Base-by-base conservation (phyloP, 2,113 vertebrate species). In the Pithys albifrons region DNA sequence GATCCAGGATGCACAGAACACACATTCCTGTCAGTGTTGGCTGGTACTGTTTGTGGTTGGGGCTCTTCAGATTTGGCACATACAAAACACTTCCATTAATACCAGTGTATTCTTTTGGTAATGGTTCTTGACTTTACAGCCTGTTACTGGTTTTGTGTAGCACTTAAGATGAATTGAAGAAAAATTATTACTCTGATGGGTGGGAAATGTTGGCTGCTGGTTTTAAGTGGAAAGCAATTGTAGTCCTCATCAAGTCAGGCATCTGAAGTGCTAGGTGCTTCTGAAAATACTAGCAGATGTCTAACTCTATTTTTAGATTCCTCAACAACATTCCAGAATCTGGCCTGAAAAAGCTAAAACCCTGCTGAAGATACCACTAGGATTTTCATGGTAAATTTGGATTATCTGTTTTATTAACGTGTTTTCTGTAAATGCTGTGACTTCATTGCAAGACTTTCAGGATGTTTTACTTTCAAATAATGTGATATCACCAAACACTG, bases 261-360 rank as follows among this genome's bases (percentile, higher is more conserved):
- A 73, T 89, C 64, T 90, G 64, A 96, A 93, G 67, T 64, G 65
- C 48, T 96, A 82, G 35, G 58, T 91, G 67, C 25, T 75, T 72
- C 65, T 94, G 85, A 58, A 76, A 76, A 48, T 41, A 52, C 72
- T 37, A 83, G 55, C 88, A 91, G 78, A 83, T 93, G 85, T 64
- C 59, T 80, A 52, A 17, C 46, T 67, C 59, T 90, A 74, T 79
- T 95, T 92, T 91, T 92, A 91, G 70, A 35, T 70, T 10, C 41
- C 85, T 85, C 51, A 89, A 67, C 54, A 96, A 54, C 18, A 64
- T 51, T 73, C 85, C 13, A 59, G 67, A 89, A 79, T 83, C 54
- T 80, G 20, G 11, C 82, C 55, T 93, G 59, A 82, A 81, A 91
- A 64, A 62, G 10, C 41, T 58, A 29, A 83, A 64, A 45, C 0